Conservation (phyloP, 2,113 vertebrate genomes). For the Cynocephalus volans region DNA sequence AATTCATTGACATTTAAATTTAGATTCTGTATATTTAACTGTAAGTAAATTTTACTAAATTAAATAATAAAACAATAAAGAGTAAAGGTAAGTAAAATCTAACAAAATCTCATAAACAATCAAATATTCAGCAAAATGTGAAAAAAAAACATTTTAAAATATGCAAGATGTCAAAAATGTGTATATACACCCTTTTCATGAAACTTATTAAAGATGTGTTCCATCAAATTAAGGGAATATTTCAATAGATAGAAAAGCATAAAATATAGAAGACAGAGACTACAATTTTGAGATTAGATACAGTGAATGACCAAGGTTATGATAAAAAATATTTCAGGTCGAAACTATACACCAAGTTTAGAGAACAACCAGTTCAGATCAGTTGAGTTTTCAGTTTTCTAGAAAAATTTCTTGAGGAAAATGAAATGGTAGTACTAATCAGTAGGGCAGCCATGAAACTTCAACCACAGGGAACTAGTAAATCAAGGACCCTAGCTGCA, state of each 20-base stretch:
- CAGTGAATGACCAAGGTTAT: neutral
- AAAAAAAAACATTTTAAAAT: neutral
- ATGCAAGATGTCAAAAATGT: neutral
- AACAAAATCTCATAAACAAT: neutral
- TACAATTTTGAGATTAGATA: neutral
- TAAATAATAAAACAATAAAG: neutral
- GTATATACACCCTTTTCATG: neutral
- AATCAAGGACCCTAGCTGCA: no score
- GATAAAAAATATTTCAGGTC: neutral
- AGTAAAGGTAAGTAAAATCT: neutral
- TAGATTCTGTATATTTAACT: neutral
- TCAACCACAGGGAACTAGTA: neutral
- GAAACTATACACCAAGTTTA: neutral
- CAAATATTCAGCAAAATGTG: neutral
- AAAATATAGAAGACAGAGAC: neutral
- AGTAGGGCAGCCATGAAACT: neutral
- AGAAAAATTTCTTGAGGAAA: neutral
- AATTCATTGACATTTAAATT: neutral
- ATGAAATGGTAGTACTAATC: neutral
- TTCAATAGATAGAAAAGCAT: neutral
- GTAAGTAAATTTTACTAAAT: neutral
- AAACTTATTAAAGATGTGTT: neutral
- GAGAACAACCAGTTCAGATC: neutral
- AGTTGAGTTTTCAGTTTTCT: neutral
- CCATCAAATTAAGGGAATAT: neutral